Conservation (phyloP, 2,797 vertebrate species). For the Anguilla megastoma region DNA sequence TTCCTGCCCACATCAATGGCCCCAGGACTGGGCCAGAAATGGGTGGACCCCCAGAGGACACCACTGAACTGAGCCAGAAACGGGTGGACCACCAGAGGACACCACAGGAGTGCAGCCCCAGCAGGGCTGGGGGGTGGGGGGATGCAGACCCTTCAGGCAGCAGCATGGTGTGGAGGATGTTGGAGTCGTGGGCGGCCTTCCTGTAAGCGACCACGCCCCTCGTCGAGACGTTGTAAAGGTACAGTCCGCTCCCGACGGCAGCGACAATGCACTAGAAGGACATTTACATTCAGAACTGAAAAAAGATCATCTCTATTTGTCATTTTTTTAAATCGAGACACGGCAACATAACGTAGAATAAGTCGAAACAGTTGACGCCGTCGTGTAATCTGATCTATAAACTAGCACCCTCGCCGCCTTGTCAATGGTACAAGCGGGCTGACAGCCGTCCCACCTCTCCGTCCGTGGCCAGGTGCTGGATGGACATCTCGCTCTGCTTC, state of each 20-base stretch:
- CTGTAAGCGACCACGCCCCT: constrained; percentile 88
- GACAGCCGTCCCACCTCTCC: constrained; percentile 73
- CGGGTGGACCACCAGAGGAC: too few species aligned
- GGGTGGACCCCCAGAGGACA: too few species aligned
- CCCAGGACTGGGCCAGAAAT: too few species aligned
- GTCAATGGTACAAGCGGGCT: neutral
- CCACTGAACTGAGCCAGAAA: too few species aligned
- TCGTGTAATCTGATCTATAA: neutral
- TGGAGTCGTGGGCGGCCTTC: constrained; percentile 89
- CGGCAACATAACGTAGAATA: neutral
- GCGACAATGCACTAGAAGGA: constrained; percentile 76
- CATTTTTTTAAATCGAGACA: neutral
- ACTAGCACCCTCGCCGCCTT: neutral
- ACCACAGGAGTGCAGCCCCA: neutral
- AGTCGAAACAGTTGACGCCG: too few species aligned
- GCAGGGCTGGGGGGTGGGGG: neutral
- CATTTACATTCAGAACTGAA: neutral
- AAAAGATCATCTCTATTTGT: neutral
- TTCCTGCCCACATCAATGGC: too few species aligned
- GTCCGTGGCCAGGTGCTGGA: constrained; percentile 86
- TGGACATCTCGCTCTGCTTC: constrained; percentile 83
- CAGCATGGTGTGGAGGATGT: constrained; percentile 80
- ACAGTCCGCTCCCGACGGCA: constrained; percentile 91
- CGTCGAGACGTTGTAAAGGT: constrained; percentile 82
- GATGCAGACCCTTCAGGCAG: constrained; percentile 80